Percentiles rank a stretch among this genome's conserved stretches.
These are phyloP conservation scores for Lycaon pictus DNA, from an alignment of 2,113 vertebrate species.

Conservation along the genomic window DNA sequence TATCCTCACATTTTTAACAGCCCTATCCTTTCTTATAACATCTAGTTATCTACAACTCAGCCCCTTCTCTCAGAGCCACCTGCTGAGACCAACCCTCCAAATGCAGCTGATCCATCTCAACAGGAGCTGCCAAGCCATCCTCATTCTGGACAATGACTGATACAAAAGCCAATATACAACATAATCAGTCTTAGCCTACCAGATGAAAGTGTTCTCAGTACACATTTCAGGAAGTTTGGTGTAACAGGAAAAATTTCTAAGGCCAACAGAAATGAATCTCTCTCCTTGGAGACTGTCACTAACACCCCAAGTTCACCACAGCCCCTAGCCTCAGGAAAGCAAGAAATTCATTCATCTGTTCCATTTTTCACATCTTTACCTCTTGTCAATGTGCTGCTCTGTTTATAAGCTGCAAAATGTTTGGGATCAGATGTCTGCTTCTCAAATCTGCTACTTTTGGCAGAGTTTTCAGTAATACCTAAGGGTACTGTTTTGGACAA, in stretches of 20 bases:
- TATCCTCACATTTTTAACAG: not conserved
- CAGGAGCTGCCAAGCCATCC: not conserved
- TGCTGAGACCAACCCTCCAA: slow-evolving; percentile 15
- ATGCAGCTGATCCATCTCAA: not conserved
- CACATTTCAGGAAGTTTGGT: not conserved
- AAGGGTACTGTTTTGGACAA: slow-evolving; percentile 54
- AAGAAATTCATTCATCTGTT: not conserved
- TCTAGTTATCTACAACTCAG: not conserved
- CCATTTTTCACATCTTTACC: slow-evolving; percentile 32
- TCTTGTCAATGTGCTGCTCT: slow-evolving; percentile 27
- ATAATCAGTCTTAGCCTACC: not conserved
- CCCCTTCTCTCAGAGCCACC: not conserved
- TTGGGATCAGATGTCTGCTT: slow-evolving; percentile 73
- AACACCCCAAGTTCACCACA: not conserved
- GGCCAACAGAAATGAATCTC: not conserved
- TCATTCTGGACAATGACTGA: not conserved
- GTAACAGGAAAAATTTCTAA: slow-evolving; percentile 8
- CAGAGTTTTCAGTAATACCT: slow-evolving; percentile 56
- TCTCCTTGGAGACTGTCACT: slow-evolving; percentile 28
- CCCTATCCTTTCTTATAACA: not conserved
- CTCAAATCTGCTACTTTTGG: slow-evolving; percentile 79
- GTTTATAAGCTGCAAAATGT: slow-evolving; percentile 77
- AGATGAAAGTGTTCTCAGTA: not conserved
- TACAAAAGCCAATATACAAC: not conserved
- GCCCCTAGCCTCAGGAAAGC: not conserved